phyloP scores from a whole-genome alignment of 2,888 invertebrate species.

The Tenthredo notha region DNA sequence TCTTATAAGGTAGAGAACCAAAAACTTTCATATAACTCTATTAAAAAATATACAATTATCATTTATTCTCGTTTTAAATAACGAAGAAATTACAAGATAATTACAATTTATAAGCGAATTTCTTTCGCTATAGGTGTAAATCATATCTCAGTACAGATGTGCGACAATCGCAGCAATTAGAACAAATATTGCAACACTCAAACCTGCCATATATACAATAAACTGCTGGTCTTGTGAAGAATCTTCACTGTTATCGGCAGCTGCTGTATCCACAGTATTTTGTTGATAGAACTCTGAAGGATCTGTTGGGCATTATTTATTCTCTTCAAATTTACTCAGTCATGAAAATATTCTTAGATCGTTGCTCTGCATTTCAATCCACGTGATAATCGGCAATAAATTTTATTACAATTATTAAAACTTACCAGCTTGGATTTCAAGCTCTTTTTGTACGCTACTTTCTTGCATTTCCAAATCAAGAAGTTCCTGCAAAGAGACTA shows the following conservation, averaged over 20 bases:
- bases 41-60: slow-evolving; percentile 23
- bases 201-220: slow-evolving; percentile 81
- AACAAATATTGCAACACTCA: slow-evolving; percentile 83
- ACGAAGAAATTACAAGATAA: not conserved
- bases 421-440: slow-evolving; percentile 89
- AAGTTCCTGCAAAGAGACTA: slow-evolving; percentile 90
- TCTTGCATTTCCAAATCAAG: slow-evolving; percentile 88
- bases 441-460: slow-evolving; percentile 85
- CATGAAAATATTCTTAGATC: slow-evolving; percentile 28
- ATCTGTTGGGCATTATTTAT: slow-evolving; percentile 68
- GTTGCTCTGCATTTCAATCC: not conserved
- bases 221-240: slow-evolving; percentile 83
- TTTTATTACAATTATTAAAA: slow-evolving; percentile 55
- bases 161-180: slow-evolving; percentile 83
- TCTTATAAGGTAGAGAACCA: not conserved
- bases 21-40: slow-evolving; percentile 10
- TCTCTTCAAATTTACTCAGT: not conserved
- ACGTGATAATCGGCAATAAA: not conserved
- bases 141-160: slow-evolving; percentile 77
- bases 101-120: not conserved
- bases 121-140: slow-evolving; percentile 43
- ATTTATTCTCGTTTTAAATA: slow-evolving; percentile 17
- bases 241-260: slow-evolving; percentile 80
- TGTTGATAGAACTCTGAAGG: slow-evolving; percentile 77
- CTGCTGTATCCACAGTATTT: slow-evolving; percentile 77